Percentiles rank a stretch among this genome's conserved stretches.
Evolutionary conservation across 2,888 invertebrate genomes (phyloP).

Genomic region (Synergus japonicus): DNA sequence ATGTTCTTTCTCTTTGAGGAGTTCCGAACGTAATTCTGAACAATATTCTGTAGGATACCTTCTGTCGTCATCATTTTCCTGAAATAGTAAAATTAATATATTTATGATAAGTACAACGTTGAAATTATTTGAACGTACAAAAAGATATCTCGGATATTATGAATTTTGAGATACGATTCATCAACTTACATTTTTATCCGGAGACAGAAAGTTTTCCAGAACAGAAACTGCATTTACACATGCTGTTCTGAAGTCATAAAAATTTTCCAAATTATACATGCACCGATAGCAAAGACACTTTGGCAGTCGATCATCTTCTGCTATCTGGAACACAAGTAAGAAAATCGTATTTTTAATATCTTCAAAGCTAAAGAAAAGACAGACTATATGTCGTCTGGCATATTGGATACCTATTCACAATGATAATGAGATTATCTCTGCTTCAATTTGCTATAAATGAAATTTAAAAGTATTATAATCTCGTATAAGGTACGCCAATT

Average conservation of each 20-base stretch:
- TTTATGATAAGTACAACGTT: neutral
- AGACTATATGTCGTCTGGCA: neutral
- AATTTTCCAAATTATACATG: slow-evolving; percentile 78
- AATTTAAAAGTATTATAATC: neutral
- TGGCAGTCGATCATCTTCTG: slow-evolving; percentile 76
- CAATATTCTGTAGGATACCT: slow-evolving; percentile 55
- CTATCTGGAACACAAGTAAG: slow-evolving; percentile 70
- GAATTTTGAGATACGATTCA: neutral
- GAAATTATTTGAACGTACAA: neutral
- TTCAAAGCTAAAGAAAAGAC: slow-evolving; percentile 15
- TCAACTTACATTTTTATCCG: slow-evolving; percentile 66
- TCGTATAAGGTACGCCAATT: slow-evolving; percentile 21
- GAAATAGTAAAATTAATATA: slow-evolving; percentile 3
- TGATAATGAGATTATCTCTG: neutral
- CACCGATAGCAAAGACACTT: slow-evolving; percentile 78
- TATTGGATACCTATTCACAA: neutral
- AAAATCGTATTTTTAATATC: slow-evolving; percentile 14
- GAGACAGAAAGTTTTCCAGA: slow-evolving; percentile 71
- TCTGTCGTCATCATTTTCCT: slow-evolving; percentile 49
- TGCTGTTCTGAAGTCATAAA: slow-evolving; percentile 78
- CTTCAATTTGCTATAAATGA: neutral
- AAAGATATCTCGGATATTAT: neutral
- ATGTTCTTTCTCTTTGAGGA: slow-evolving; percentile 69
- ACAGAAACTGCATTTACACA: slow-evolving; percentile 76
- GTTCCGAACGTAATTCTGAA: slow-evolving; percentile 65